Evolutionary conservation across 2,888 invertebrate genomes (phyloP), one percentile per base, ranked within the genome.

Genomic region (Rotaria magnacalcarata): DNA sequence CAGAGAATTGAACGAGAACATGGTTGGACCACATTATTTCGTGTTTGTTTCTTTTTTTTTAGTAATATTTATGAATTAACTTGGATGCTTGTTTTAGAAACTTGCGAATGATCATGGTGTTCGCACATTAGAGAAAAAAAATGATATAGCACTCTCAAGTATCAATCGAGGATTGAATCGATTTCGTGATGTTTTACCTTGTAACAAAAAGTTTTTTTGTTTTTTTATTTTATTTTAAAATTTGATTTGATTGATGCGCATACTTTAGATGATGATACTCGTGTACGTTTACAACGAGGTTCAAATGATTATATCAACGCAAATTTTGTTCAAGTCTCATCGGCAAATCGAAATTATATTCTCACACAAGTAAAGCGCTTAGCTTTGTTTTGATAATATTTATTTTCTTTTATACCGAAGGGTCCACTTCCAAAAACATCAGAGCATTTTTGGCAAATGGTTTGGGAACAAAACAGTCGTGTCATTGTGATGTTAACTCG

Each of bases 361-460:
- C 92, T 97, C 87, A 96, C 97, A n/a, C 91, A 91, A 90, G 91
- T 91, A 88, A 85, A 87, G 86, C 16, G 14, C 21, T 16, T 41
- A 19, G 19, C 21, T 80, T 50, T 5, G 50, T 50, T 4, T 8
- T 11, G 50, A 11, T 43, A 85, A 85, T 75, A 88, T 88, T 60
- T 95, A 14, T 67, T 67, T 67, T 67, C 14, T 8, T 54, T 54
- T 54, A 54, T 21, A 54, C 21, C 19, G 27, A 27, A 97, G 93
- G 97, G 97, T 86, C 97, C 97, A 14, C 92, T 97, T 87, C 93
- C 93, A 87, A 93, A 94, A 90, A 97, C 97, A 43, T 94, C 95
- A 85, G 94, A 94, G 87, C 97, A 97, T 91, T 97, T 97, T 91
- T 98, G 97, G 97, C 92, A 96, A 87, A 97, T 97, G 97, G 94